These are phyloP conservation scores for Scaptomyza cyrtandrae DNA, from an alignment of 2,888 invertebrate genomes.

Conservation along the genomic window DNA sequence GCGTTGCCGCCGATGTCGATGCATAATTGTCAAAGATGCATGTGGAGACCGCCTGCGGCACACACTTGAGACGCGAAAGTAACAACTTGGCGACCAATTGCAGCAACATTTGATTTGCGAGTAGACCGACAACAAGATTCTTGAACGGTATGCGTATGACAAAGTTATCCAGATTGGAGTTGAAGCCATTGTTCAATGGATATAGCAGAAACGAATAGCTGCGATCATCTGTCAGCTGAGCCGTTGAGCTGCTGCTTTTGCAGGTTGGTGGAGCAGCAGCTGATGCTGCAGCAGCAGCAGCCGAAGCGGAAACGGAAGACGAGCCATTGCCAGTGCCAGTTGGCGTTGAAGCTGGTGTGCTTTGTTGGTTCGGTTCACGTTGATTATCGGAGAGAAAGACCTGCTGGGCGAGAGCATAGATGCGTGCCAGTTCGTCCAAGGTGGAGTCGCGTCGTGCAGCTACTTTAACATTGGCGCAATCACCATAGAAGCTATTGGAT, in stretches of 20 bases:
- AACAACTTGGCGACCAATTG: conserved; percentile 95
- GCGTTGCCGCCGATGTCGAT: conserved; percentile 85
- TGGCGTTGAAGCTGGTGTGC: neutral
- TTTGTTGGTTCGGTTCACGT: conserved; percentile 77
- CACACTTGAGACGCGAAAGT: conserved; percentile 90
- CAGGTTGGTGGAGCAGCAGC: conserved; percentile 5
- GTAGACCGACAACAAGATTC: conserved; percentile 93
- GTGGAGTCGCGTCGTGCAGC: conserved; percentile 95
- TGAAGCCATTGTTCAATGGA: conserved; percentile 89
- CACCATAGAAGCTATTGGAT: conserved; percentile 97
- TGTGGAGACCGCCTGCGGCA: conserved; percentile 86
- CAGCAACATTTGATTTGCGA: conserved; percentile 96
- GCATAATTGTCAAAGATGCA: conserved; percentile 84
- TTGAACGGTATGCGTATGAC: conserved; percentile 94
- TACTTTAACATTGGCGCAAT: conserved; percentile 95
- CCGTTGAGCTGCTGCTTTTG: conserved; percentile 28
- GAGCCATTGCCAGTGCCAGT: neutral
- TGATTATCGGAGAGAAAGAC: conserved; percentile 89
- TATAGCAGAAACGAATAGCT: conserved; percentile 95
- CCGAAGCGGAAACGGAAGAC: conserved; percentile 2
- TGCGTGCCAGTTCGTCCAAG: conserved; percentile 91
- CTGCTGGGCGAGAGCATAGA: conserved; percentile 95
- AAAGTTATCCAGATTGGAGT: conserved; percentile 90
- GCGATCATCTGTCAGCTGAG: conserved; percentile 90
- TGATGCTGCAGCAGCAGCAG: conserved; percentile 18